Percentiles rank a stretch among this genome's conserved stretches.
phyloP scores from a whole-genome alignment of 2,888 invertebrate genomes.

The Apomyelois bistriatella region DNA sequence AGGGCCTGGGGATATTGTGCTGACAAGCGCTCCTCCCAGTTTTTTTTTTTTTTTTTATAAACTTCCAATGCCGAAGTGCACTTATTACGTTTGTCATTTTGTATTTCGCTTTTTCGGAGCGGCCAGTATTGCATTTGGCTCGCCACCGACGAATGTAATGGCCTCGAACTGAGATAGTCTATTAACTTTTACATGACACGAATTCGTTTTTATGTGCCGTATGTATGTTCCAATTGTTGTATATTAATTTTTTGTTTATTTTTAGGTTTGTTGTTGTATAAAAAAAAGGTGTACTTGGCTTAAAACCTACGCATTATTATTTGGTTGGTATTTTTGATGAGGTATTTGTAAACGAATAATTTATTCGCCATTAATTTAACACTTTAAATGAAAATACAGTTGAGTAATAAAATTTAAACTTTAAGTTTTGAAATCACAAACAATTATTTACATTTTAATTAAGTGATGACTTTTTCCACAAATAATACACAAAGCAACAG shows the following conservation, averaged over 20 bases:
- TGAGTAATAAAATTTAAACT: too few relatives aligned
- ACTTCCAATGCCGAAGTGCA: conserved; percentile 27
- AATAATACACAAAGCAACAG: not conserved
- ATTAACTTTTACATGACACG: conserved; percentile 14
- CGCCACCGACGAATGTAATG: conserved; percentile 12
- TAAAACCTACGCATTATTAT: too few relatives aligned
- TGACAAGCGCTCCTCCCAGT: conserved; percentile 35
- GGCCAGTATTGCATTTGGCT: conserved; percentile 14
- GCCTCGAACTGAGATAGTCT: conserved; percentile 10
- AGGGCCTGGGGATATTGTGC: conserved; percentile 33
- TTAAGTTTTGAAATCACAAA: too few relatives aligned
- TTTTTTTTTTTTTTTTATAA: conserved; percentile 35
- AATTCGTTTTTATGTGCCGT: conserved; percentile 10
- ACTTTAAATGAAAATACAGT: too few relatives aligned
- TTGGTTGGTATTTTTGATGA: too few relatives aligned
- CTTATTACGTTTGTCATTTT: conserved; percentile 31
- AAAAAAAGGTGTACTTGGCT: too few relatives aligned
- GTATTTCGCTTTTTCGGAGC: conserved; percentile 21
- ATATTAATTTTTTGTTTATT: not conserved
- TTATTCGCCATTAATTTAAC: too few relatives aligned
- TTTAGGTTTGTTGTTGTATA: not conserved
- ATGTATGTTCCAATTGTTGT: not conserved
- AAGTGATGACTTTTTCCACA: too few relatives aligned
- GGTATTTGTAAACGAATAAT: too few relatives aligned
- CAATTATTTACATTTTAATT: too few relatives aligned